Conservation (phyloP, 1,140 invertebrate species). For the Streblospio benedicti region DNA sequence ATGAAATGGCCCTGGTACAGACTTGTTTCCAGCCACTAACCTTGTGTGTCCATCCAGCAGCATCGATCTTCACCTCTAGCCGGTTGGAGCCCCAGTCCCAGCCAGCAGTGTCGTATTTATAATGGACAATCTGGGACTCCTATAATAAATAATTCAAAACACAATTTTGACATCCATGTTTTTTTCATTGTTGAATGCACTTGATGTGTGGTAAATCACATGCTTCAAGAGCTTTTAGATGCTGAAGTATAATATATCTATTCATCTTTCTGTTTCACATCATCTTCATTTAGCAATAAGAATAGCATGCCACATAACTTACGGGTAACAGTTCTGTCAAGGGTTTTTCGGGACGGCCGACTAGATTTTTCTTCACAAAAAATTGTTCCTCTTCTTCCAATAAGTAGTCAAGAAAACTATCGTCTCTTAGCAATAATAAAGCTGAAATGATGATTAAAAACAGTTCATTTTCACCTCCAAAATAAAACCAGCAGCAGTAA, state of each 20-base stretch:
- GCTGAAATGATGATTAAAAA: constrained; percentile 22
- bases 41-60: constrained; percentile 27
- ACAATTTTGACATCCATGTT: background rate
- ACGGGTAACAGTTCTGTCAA: background rate
- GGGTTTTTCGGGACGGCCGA: background rate
- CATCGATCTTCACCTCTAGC: constrained; percentile 29
- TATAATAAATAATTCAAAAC: constrained; percentile 18
- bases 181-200: too few species aligned
- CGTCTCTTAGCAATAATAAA: constrained; percentile 33
- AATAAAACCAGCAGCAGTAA: background rate
- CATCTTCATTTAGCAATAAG: background rate
- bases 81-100: constrained; percentile 27
- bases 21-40: constrained; percentile 19
- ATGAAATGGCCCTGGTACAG: background rate
- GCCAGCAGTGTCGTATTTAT: constrained; percentile 30
- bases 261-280: background rate
- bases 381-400: background rate
- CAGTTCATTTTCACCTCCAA: background rate
- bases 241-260: background rate
- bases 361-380: background rate
- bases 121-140: constrained; percentile 30
- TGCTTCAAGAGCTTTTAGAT: background rate
- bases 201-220: background rate
- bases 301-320: constrained; percentile 2
- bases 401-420: constrained; percentile 26